phyloP scores from a whole-genome alignment of 2,113 vertebrate species.

The Hippocampus abdominalis region DNA sequence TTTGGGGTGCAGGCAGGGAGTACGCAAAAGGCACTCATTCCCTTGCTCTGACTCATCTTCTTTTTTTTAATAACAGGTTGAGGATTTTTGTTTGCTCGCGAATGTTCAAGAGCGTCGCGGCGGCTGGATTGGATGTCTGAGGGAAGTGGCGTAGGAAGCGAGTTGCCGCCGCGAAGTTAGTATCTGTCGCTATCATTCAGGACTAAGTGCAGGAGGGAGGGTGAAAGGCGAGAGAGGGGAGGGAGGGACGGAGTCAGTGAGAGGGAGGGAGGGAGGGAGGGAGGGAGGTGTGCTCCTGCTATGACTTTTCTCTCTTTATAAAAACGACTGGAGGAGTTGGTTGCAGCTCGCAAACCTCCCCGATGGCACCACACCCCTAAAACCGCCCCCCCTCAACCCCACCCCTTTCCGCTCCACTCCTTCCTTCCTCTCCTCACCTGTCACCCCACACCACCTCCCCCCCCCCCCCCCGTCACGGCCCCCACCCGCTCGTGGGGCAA shows the following conservation, averaged over 20 bases:
- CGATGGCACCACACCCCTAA: slow-evolving; percentile 64
- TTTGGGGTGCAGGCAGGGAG: not conserved
- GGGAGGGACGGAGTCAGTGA: slow-evolving; percentile 7
- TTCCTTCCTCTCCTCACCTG: slow-evolving; percentile 21
- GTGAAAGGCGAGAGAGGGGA: not conserved
- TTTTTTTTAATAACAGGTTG: not conserved
- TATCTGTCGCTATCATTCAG: not conserved
- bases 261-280: slow-evolving; percentile 33
- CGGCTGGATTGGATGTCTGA: not conserved
- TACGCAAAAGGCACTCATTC: not conserved
- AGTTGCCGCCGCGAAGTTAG: not conserved
- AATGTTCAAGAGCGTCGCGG: not conserved
- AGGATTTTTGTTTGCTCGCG: not conserved
- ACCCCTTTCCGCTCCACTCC: slow-evolving; percentile 1
- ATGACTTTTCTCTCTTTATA: not conserved
- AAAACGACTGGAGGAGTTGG: slow-evolving; percentile 54
- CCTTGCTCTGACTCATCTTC: not conserved
- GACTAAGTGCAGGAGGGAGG: not conserved
- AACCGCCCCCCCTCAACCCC: not conserved
- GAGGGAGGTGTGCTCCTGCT: slow-evolving; percentile 41
- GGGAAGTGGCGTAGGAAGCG: not conserved
- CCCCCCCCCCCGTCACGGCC: not conserved
- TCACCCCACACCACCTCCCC: slow-evolving; percentile 16
- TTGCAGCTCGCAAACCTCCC: slow-evolving; percentile 52
- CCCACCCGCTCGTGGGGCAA: slow-evolving; percentile 13